phyloP scores from a whole-genome alignment of 2,113 vertebrate genomes.

The Fulica atra region DNA sequence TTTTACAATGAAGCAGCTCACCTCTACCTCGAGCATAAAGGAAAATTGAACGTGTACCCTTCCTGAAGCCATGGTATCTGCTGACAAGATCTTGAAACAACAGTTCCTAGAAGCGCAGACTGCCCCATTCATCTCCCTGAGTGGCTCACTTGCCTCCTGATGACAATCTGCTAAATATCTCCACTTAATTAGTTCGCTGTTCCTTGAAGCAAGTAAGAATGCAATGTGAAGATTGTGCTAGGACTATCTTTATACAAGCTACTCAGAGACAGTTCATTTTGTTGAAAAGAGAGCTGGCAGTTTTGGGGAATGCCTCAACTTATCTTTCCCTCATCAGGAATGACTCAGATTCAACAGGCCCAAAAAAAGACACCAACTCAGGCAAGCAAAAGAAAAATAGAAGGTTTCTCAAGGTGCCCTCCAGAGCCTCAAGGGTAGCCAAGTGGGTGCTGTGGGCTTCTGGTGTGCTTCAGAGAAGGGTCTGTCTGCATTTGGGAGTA shows the following conservation, averaged over 20 bases:
- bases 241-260: not conserved
- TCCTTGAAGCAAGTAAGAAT: slow-evolving; percentile 44
- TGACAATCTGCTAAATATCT: slow-evolving; percentile 43
- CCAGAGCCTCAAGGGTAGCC: not conserved
- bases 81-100: not conserved
- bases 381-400: not conserved
- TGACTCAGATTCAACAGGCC: not conserved
- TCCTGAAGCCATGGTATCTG: not conserved
- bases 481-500: not conserved
- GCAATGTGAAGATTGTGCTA: not conserved
- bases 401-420: not conserved
- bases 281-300: not conserved
- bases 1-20: not conserved
- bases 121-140: slow-evolving; percentile 8
- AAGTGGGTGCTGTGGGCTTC: not conserved
- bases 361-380: not conserved
- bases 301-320: not conserved
- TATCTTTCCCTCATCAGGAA: not conserved
- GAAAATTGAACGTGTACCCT: not conserved
- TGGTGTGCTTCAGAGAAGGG: not conserved
- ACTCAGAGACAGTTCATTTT: not conserved
- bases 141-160: slow-evolving; percentile 40
- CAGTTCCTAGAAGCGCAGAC: not conserved
- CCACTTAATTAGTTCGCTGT: not conserved
- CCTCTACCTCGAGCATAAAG: not conserved